Conservation (phyloP, 2,113 vertebrate species). For the Cheilinus undulatus region DNA sequence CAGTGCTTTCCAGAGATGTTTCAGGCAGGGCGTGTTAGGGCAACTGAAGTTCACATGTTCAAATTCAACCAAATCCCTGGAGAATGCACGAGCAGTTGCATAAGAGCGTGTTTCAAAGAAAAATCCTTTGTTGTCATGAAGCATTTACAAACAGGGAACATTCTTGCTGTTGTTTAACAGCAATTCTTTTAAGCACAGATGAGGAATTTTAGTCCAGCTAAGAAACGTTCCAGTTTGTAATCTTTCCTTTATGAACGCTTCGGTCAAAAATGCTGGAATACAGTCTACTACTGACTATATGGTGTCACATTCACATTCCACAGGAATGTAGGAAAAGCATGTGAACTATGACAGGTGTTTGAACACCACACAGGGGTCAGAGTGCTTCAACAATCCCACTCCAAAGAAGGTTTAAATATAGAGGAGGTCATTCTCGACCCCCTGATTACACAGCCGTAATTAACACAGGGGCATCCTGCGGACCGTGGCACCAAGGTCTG, state of each 20-base stretch:
- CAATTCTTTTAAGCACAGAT: not conserved
- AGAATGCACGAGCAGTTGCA: constrained; percentile 47
- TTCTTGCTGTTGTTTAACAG: constrained; percentile 5
- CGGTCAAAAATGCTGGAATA: constrained; percentile 14
- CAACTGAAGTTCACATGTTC: constrained; percentile 70
- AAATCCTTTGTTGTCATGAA: constrained; percentile 35
- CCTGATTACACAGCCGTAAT: constrained; percentile 53
- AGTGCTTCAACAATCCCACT: constrained; percentile 51
- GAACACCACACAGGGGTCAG: constrained; percentile 53
- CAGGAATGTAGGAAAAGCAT: constrained; percentile 43
- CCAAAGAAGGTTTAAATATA: constrained; percentile 55
- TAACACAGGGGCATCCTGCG: constrained; percentile 38
- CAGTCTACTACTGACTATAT: not conserved
- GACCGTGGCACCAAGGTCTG: constrained; percentile 17
- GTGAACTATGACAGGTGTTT: constrained; percentile 53
- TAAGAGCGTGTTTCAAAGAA: constrained; percentile 61
- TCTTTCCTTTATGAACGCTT: not conserved
- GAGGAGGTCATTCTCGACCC: constrained; percentile 34
- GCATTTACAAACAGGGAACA: constrained; percentile 23
- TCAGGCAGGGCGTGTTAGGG: constrained; percentile 67
- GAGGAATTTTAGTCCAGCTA: constrained; percentile 2
- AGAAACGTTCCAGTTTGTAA: not conserved
- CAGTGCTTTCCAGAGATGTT: constrained; percentile 62
- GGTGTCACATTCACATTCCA: constrained; percentile 31
- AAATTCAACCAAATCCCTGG: constrained; percentile 47